Evolutionary conservation across 2,888 invertebrate genomes (phyloP).

Genomic region (Polyommatus icarus): DNA sequence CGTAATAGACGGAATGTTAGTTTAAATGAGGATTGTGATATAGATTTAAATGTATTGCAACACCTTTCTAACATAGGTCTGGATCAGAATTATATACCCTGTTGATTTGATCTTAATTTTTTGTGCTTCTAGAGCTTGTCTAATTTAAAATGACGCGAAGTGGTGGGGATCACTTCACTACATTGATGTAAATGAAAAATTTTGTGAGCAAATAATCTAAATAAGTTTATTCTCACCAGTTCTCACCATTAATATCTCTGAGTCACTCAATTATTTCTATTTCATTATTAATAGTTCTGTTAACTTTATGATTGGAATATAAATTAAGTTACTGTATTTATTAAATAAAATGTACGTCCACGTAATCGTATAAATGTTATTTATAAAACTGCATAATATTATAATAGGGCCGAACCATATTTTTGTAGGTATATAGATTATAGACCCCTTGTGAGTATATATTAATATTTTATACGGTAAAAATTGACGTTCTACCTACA

Average conservation of each 20-base stretch:
- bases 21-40: slow-evolving; percentile 24
- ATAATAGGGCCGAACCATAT: slow-evolving; percentile 29
- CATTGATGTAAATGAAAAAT: not conserved
- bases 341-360: slow-evolving; percentile 6
- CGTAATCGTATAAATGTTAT: not conserved
- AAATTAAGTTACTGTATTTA: not conserved
- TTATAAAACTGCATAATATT: slow-evolving; percentile 30
- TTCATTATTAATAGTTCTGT: not conserved
- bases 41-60: not conserved
- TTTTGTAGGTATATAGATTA: too few species aligned
- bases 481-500: too few species aligned
- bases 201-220: not conserved
- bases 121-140: not conserved
- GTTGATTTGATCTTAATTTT: too few species aligned
- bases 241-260: too few species aligned
- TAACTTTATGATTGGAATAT: not conserved
- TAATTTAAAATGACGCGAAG: not conserved
- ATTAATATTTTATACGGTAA: slow-evolving; percentile 1
- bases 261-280: too few species aligned
- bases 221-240: too few species aligned
- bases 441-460: not conserved
- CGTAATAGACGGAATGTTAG: slow-evolving; percentile 3
- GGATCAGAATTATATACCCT: too few species aligned
- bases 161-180: not conserved
- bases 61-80: slow-evolving; percentile 5